Percentiles rank a stretch among this genome's conserved stretches.
phyloP scores from a whole-genome alignment of 1,140 invertebrate genomes.

The Tribolium castaneum region DNA sequence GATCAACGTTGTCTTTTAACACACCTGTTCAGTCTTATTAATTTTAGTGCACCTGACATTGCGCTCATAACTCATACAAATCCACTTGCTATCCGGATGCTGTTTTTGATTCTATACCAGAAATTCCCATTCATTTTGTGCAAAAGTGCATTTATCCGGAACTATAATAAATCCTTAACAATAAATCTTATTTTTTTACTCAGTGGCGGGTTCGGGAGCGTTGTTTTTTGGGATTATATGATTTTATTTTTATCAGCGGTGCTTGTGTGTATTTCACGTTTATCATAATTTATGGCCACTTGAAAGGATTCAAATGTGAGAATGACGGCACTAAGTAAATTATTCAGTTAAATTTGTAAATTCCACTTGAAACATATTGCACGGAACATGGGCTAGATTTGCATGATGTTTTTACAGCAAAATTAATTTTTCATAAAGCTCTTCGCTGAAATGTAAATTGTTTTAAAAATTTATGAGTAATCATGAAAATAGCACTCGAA shows the following conservation, averaged over 20 bases:
- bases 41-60: conserved; percentile 36
- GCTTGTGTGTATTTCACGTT: background rate
- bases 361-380: background rate
- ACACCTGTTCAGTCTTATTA: conserved; percentile 10
- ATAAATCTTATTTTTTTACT: background rate
- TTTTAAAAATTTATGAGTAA: background rate
- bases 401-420: conserved; percentile 3
- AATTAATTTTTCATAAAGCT: background rate
- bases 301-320: background rate
- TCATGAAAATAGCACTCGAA: background rate
- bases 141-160: background rate
- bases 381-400: background rate
- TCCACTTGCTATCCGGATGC: background rate
- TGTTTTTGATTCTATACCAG: background rate
- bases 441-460: background rate
- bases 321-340: background rate
- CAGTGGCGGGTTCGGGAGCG: background rate
- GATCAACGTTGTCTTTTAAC: background rate
- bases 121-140: background rate
- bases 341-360: conserved; percentile 19
- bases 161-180: background rate
- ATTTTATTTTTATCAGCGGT: background rate
- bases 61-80: background rate
- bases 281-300: conserved; percentile 13
- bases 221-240: background rate